Conservation (phyloP, 2,888 invertebrate genomes). For the Celastrina argiolus region DNA sequence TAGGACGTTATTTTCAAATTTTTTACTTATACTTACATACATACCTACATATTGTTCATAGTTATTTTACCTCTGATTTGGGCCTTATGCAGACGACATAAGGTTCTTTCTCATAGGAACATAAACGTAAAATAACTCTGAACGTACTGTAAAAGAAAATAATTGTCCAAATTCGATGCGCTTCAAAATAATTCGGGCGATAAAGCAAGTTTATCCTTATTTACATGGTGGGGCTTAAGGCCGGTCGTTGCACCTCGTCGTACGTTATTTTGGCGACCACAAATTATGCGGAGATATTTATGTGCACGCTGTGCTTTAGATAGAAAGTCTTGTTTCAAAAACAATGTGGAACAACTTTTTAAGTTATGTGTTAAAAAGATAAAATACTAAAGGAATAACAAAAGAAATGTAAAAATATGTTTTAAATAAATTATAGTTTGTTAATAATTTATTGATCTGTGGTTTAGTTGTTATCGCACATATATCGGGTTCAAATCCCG, state of each 20-base stretch:
- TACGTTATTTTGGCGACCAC: slow-evolving; percentile 17
- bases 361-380: background rate
- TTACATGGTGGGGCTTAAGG: slow-evolving; percentile 5
- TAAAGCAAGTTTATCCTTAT: slow-evolving; percentile 19
- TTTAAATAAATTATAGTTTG: too few species aligned
- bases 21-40: too few species aligned
- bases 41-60: too few species aligned
- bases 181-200: slow-evolving; percentile 4
- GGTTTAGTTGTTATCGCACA: too few species aligned
- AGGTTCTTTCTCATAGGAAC: too few species aligned
- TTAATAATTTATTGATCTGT: too few species aligned
- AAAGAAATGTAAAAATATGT: background rate
- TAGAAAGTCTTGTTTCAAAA: slow-evolving; percentile 1
- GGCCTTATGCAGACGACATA: too few species aligned
- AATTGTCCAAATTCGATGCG: slow-evolving; percentile 8
- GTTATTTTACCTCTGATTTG: too few species aligned
- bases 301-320: slow-evolving; percentile 4
- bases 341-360: background rate
- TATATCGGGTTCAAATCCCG: too few species aligned
- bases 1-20: too few species aligned
- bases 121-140: too few species aligned
- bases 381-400: background rate
- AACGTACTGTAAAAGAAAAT: background rate
- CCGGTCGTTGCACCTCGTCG: slow-evolving; percentile 12
- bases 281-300: slow-evolving; percentile 3